Base-by-base conservation (phyloP, 2,888 invertebrate species). In the Xylota sylvarum region DNA sequence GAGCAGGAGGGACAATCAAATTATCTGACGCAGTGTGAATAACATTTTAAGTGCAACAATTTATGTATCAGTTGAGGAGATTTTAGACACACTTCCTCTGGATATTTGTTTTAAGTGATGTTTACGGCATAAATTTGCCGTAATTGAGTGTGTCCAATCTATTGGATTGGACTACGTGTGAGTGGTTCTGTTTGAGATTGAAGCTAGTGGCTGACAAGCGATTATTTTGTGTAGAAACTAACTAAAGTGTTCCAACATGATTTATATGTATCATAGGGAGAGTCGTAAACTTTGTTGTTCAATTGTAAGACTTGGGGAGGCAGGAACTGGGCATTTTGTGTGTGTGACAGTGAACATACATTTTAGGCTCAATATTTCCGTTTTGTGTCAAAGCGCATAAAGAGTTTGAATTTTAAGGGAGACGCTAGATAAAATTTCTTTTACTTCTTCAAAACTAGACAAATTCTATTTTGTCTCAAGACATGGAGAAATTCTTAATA, bases 31-130 rank as follows among this genome's bases (percentile, higher is more conserved):
- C 17, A 40, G 43, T 14, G 64, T 58, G 65, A 70, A 37, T 35
- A 69, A 35, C 43, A 62, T 23, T 35, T 56, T 55, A 48, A 79
- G 64, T 72, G 50, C 19, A 67, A 37, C 52, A 52, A 83, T 82
- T 76, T 74, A 27, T 67, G 65, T 35, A 46, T 81, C 77, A 78
- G 60, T 62, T 62, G 43, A 7, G 35, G 40, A 37, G 67, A 37
- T 19, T 52, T 27, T 19, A 32, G 7, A 12, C 30, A 52, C 55
- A 56, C 35, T 23, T 46, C 74, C 55, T 64, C 55, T 55, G 74
- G 74, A 30, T 56, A 43, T 74, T 74, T 65, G 74, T 65, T 65
- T 37, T 35, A 12, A 46, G 23, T n/a, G 52, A 69, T 69, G 30
- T 43, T 40, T 69, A 67, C 55, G 37, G 37, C 50, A 67, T 67